A percentile compares a stretch with the other conserved stretches of the same genome.
Conservation (phyloP, 1,140 invertebrate species). For the Philotrypesis tridentata region DNA sequence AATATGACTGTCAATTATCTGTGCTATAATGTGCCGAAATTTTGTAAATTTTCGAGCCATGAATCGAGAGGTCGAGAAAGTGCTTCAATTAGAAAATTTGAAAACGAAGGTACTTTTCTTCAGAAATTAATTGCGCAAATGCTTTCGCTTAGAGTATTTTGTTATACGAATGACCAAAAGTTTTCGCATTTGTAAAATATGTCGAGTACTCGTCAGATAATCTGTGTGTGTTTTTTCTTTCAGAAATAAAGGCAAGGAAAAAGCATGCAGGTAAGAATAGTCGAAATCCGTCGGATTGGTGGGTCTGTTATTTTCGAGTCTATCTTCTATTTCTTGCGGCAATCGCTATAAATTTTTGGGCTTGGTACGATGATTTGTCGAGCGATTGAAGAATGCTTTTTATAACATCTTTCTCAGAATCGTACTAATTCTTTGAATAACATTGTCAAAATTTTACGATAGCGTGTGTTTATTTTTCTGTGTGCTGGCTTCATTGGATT, state of each 20-base stretch:
- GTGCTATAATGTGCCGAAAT: too few relatives aligned
- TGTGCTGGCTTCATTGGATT: constrained; percentile 17
- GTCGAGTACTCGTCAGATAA: constrained; percentile 29
- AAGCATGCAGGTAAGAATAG: constrained; percentile 78
- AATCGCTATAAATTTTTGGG: neutral
- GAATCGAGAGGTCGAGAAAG: too few relatives aligned
- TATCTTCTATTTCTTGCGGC: neutral
- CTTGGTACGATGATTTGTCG: neutral
- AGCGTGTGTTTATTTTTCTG: neutral
- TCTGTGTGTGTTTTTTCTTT: constrained; percentile 67
- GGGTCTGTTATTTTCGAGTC: too few relatives aligned
- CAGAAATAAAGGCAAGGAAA: constrained; percentile 84
- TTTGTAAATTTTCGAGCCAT: neutral
- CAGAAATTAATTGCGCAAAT: constrained; percentile 23
- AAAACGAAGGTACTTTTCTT: neutral
- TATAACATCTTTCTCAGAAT: neutral
- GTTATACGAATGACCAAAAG: constrained; percentile 23
- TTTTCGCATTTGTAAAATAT: constrained; percentile 7
- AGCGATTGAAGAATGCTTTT: too few relatives aligned
- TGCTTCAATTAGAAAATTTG: neutral
- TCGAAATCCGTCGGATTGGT: constrained; percentile 6
- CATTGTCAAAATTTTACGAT: neutral
- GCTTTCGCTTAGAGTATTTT: constrained; percentile 22
- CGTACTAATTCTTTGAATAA: neutral
- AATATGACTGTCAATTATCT: neutral